phyloP scores from a whole-genome alignment of 2,797 vertebrate genomes.

The Propithecus perrieri region DNA sequence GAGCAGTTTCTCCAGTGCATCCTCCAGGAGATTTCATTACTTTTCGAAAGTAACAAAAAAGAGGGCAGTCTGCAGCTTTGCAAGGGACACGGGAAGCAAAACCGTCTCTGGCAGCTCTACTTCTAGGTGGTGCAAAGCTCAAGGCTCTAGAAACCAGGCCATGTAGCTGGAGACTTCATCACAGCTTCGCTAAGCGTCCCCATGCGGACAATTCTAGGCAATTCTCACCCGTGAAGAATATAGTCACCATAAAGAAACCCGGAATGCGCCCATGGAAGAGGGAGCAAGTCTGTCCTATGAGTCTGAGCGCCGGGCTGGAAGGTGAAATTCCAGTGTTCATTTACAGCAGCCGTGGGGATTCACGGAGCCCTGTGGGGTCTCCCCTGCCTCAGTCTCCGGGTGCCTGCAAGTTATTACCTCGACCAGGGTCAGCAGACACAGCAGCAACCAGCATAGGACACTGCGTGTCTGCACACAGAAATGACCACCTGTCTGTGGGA shows the following conservation, averaged over 20 bases:
- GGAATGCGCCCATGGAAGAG: neutral
- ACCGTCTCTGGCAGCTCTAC: neutral
- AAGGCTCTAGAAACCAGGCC: neutral
- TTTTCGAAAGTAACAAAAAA: neutral
- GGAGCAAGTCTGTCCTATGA: neutral
- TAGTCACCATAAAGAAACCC: neutral
- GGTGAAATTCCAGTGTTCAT: neutral
- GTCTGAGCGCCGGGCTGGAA: constrained; percentile 27
- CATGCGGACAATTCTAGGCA: constrained; percentile 47
- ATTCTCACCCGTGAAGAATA: neutral
- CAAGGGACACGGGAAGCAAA: neutral
- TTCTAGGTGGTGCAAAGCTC: neutral
- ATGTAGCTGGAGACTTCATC: neutral
- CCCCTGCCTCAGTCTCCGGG: neutral
- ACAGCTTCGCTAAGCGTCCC: constrained; percentile 18
- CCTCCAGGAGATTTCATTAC: neutral
- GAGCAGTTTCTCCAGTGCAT: neutral
- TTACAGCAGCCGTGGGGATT: neutral
- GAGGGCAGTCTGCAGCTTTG: neutral
- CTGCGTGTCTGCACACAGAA: neutral
- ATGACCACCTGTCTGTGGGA: neutral
- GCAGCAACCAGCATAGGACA: neutral
- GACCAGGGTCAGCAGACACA: neutral
- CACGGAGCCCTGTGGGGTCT: neutral
- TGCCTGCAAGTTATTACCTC: neutral